A percentile compares a stretch with the other conserved stretches of the same genome.
phyloP scores from a whole-genome alignment of 2,888 invertebrate species.

The Aspidiotus destructor region DNA sequence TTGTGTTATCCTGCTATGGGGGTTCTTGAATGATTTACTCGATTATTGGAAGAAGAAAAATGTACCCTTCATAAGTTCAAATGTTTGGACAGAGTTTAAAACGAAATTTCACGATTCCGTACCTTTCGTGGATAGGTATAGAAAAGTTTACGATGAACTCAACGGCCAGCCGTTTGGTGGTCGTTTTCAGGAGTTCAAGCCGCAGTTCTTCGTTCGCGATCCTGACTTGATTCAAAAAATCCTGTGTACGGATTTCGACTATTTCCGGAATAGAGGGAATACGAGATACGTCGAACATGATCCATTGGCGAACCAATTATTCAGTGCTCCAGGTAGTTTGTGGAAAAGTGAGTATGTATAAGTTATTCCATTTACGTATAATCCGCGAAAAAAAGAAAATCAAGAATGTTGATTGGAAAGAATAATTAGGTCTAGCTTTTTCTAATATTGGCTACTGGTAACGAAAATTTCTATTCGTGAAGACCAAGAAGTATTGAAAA shows the following conservation, averaged over 20 bases:
- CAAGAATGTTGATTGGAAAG: no score
- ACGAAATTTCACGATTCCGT: not conserved
- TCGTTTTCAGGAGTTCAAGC: not conserved
- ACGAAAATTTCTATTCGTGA: no score
- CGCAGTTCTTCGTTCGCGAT: constrained; percentile 17
- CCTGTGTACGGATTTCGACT: constrained; percentile 13
- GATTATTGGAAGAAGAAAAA: constrained; percentile 22
- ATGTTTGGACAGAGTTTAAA: not conserved
- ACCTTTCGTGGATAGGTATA: constrained; percentile 7
- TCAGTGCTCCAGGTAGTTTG: constrained; percentile 4
- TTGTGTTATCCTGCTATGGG: no score
- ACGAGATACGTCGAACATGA: constrained; percentile 12
- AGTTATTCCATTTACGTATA: no score
- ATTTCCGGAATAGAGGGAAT: constrained; percentile 16
- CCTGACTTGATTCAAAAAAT: constrained; percentile 15
- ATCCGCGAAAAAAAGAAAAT: no score
- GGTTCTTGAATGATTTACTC: no score
- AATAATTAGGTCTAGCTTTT: no score
- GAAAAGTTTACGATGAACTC: constrained; percentile 8
- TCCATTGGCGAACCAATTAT: constrained; percentile 11
- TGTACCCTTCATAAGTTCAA: not conserved
- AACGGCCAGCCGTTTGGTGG: constrained; percentile 15
- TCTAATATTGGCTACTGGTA: no score
- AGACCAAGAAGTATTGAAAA: no score
- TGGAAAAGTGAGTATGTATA: constrained; percentile 12